Evolutionary conservation across 2,113 vertebrate species (phyloP).

Genomic region (Enhydra lutris): DNA sequence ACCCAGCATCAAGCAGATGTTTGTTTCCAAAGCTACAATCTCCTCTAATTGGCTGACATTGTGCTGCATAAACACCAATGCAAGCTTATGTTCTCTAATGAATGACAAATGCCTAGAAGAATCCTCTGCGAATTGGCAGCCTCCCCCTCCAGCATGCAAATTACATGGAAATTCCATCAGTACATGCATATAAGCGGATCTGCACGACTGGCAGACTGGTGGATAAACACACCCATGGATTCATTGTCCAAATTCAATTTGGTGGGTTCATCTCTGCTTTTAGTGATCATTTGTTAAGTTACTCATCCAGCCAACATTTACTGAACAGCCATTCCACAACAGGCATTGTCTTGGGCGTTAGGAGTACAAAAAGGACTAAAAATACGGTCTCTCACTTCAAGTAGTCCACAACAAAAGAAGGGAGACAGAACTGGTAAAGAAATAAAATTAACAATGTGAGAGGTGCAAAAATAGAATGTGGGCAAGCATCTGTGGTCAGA

Average conservation of each 20-base stretch:
- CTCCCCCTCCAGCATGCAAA: constrained; percentile 65
- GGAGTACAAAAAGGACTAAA: background rate
- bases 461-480: background rate
- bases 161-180: constrained; percentile 13
- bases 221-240: constrained; percentile 49
- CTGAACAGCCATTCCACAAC: background rate
- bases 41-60: constrained; percentile 66
- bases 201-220: constrained; percentile 50
- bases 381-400: background rate
- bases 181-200: constrained; percentile 15
- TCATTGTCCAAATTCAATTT: constrained; percentile 61
- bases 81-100: constrained; percentile 65
- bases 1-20: constrained; percentile 72
- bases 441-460: background rate
- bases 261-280: constrained; percentile 22
- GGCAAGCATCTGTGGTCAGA: background rate
- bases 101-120: constrained; percentile 71
- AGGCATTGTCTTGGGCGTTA: background rate
- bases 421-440: background rate
- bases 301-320: constrained; percentile 21
- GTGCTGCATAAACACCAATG: constrained; percentile 46
- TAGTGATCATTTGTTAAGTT: constrained; percentile 42
- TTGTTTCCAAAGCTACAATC: constrained; percentile 71
- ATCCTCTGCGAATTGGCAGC: constrained; percentile 51
- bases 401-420: background rate